These are phyloP conservation scores for Gymnocypris eckloni DNA, from an alignment of 2,797 vertebrate genomes.

Conservation along the genomic window DNA sequence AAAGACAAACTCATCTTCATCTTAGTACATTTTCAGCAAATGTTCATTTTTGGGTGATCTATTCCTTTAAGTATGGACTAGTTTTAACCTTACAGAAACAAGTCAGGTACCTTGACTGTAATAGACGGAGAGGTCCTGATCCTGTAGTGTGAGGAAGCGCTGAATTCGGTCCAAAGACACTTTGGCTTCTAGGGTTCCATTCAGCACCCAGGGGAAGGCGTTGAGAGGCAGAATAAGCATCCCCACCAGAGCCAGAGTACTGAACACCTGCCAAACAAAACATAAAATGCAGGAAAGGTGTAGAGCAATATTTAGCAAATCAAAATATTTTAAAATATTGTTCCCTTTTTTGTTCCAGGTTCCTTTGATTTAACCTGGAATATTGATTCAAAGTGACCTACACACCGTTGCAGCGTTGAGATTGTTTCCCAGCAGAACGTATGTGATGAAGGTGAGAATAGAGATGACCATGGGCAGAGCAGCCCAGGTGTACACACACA, in stretches of 20 bases:
- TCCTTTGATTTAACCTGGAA: background rate
- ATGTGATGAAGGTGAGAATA: slow-evolving; percentile 92
- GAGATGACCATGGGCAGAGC: slow-evolving; percentile 92
- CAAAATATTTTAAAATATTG: background rate
- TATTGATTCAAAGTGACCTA: background rate
- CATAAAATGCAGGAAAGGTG: background rate
- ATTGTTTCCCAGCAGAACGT: slow-evolving; percentile 87
- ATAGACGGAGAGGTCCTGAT: slow-evolving; percentile 85
- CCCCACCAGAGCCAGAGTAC: slow-evolving; percentile 89
- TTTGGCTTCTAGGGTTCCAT: slow-evolving; percentile 90
- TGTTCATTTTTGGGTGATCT: background rate
- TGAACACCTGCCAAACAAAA: slow-evolving; percentile 86
- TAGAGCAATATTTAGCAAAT: background rate
- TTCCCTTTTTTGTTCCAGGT: background rate
- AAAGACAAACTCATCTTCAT: background rate
- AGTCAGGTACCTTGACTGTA: slow-evolving; percentile 81
- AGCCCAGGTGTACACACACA: slow-evolving; percentile 96
- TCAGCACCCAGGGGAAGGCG: slow-evolving; percentile 94
- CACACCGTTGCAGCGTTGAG: slow-evolving; percentile 94
- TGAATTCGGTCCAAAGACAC: slow-evolving; percentile 95
- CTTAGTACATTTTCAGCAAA: background rate
- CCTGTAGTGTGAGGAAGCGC: slow-evolving; percentile 83
- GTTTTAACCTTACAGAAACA: background rate
- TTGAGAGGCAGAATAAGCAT: slow-evolving; percentile 96
- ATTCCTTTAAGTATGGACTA: background rate